phyloP scores from a whole-genome alignment of 2,797 vertebrate species.

The Potorous gilbertii region DNA sequence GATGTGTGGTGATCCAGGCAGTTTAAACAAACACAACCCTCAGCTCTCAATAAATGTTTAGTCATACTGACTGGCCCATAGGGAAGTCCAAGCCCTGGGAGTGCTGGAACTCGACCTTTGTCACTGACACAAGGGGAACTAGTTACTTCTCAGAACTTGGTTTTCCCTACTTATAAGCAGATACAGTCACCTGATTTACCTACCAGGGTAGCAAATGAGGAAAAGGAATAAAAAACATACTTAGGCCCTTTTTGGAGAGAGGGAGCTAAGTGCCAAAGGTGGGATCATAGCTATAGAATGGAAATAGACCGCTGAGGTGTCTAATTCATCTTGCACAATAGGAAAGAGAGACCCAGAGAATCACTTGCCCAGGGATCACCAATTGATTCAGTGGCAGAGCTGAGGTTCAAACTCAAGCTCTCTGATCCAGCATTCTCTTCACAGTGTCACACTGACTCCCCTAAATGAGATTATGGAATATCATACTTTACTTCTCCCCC shows the following conservation, averaged over 20 bases:
- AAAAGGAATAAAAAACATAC: not conserved
- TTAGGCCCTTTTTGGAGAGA: not conserved
- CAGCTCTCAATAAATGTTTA: conserved; percentile 46
- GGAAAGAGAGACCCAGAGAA: not conserved
- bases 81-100: not conserved
- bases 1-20: not conserved
- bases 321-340: not conserved
- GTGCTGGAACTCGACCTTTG: conserved; percentile 4
- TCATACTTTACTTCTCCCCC: not conserved
- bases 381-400: not conserved
- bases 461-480: not conserved
- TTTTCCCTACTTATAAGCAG: not conserved
- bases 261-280: not conserved
- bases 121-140: not conserved
- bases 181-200: not conserved
- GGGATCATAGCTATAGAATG: not conserved
- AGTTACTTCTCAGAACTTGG: not conserved
- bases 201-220: not conserved
- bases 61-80: conserved; percentile 11
- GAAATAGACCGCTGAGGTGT: not conserved
- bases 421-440: not conserved
- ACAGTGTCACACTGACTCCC: not conserved
- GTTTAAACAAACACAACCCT: conserved; percentile 41
- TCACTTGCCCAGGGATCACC: not conserved
- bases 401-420: not conserved